Conservation (phyloP, 2,113 vertebrate genomes). For the Lipophrys pholis region DNA sequence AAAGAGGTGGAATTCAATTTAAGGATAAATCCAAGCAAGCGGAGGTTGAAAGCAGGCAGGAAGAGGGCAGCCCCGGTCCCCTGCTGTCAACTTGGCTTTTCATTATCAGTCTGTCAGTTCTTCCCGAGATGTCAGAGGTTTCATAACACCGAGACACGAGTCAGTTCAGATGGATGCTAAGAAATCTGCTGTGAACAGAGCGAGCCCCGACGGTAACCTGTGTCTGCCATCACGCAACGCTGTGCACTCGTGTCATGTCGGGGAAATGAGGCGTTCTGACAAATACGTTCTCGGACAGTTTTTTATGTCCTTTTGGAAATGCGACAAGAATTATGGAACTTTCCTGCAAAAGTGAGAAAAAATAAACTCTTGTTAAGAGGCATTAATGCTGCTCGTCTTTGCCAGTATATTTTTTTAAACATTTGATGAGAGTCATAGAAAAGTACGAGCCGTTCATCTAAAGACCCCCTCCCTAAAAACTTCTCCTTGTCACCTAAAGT, state of each 20-base stretch:
- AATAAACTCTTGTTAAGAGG: not conserved
- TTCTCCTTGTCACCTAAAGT: not conserved
- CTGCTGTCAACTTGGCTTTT: conserved; percentile 63
- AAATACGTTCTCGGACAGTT: not conserved
- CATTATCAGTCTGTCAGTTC: conserved; percentile 58
- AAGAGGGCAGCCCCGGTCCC: conserved; percentile 42
- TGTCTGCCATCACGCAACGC: not conserved
- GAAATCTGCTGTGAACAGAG: conserved; percentile 40
- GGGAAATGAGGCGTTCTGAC: not conserved
- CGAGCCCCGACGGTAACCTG: conserved; percentile 12
- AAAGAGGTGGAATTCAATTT: conserved; percentile 32
- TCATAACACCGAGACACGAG: conserved; percentile 50
- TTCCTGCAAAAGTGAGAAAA: not conserved
- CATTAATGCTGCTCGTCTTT: too few species aligned
- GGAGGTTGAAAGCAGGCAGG: conserved; percentile 41
- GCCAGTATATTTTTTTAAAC: too few species aligned
- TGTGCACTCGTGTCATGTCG: not conserved
- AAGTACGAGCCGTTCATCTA: too few species aligned
- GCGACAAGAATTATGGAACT: not conserved
- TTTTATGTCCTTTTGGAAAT: not conserved
- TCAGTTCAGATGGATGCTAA: conserved; percentile 38
- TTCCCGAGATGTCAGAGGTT: conserved; percentile 43
- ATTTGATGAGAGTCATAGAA: too few species aligned
- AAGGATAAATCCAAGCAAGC: conserved; percentile 29
- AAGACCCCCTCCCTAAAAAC: too few species aligned